Conservation (phyloP, 2,113 vertebrate genomes). For the Chroicocephalus ridibundus region DNA sequence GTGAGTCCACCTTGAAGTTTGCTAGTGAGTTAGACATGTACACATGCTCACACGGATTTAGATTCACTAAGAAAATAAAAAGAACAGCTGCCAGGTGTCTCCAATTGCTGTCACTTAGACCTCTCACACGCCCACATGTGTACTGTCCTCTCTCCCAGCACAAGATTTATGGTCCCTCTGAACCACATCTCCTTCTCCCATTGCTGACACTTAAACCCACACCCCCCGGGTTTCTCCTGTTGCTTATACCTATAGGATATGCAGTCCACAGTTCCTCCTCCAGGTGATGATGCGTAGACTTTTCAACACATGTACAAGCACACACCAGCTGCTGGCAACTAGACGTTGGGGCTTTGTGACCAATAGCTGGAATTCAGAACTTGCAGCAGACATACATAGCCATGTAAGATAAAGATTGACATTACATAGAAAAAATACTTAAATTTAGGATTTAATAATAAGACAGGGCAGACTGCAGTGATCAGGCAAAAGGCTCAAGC, state of each 20-base stretch:
- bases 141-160: not conserved
- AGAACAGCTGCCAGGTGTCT: not conserved
- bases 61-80: not conserved
- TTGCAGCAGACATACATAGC: too few relatives aligned
- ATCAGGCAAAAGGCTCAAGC: not conserved
- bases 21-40: not conserved
- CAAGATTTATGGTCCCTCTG: not conserved
- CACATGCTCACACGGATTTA: not conserved
- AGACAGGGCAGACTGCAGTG: not conserved
- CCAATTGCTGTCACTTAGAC: not conserved
- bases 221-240: not conserved
- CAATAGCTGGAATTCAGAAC: not conserved
- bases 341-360: too few relatives aligned
- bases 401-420: not conserved
- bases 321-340: not conserved
- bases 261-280: not conserved
- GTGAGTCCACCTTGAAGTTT: not conserved
- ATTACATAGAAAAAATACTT: not conserved
- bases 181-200: not conserved
- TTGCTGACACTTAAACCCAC: not conserved
- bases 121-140: not conserved
- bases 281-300: fast-evolving
- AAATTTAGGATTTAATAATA: not conserved
- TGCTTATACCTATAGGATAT: not conserved
- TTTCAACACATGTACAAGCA: not conserved